Base-by-base conservation (phyloP, 2,797 vertebrate genomes). In the Argyrosomus regius region DNA sequence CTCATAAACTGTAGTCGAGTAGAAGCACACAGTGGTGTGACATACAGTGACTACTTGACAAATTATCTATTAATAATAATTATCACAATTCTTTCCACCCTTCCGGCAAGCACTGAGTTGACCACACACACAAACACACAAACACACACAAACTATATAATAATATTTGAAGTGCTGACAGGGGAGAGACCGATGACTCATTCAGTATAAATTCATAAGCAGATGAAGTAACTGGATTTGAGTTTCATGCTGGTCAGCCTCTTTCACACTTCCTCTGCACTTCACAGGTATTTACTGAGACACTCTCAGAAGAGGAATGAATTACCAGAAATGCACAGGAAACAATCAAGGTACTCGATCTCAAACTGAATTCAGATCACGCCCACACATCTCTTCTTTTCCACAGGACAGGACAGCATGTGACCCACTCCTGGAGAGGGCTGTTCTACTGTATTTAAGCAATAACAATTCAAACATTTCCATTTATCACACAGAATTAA, bases 221-320 rank as follows among this genome's bases (percentile, higher is more conserved):
- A 67, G 3, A 31, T 43, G 1, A 18, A 62, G 0, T 16, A 14
- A 17, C n/a, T 26, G 41, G 13, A 61, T 43, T 12, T 53, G 12
- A 13, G 52, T 4, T 48, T 58, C 43, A 64, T 28, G 20, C 35
- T 41, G 0, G 22, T 13, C 35, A 46, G 35, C 9, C 2, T 59
- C 14, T 20, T 35, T 66, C 57, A 49, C 65, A 62, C 77, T 80
- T 75, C 46, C 69, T 60, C 54, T 35, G 22, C 3, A 53, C 2
- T 24, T 17, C 41, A 9, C 12, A 20, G 58, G 57, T 74, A 75
- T 60, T 75, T 81, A 77, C 69, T 74, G 7, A 63, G 39, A 0
- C 50, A 5, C 20, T 4, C 18, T 39, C 16, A 43, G 2, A 57
- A 66, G 56, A 76, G 49, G 68, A 77, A 73, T 17, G 31, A 22